Evolutionary conservation across 1,140 invertebrate genomes (phyloP), one percentile per base, ranked within the genome.

Genomic region (Ectropis grisescens): DNA sequence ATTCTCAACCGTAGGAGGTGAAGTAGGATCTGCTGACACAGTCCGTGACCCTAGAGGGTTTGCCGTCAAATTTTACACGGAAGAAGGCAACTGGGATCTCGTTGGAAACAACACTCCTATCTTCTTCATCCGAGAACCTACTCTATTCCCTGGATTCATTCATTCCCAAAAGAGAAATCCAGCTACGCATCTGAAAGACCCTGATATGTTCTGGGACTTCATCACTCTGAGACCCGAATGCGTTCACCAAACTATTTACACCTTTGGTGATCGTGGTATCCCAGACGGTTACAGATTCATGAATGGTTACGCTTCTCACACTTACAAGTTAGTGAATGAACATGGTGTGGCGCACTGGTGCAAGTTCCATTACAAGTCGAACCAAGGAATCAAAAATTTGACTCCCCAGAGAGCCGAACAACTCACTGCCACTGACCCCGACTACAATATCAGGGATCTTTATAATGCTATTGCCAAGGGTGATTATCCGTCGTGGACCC

Each of bases 131-230:
- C 86, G 94, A 12, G 95, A 97, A 79, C 92, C 94, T 0, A 84
- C 95, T 5, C 80, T 95, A 11, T 96, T 97, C 78, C 91, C 91
- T 4, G 90, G 88, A 49, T 94, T 95, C 51, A 92, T 94, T 52
- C 92, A 93, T 56, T 93, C 91, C 0, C 94, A 96, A 74, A 97
- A 97, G 70, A 85, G 94, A 49, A 96, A 97, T 80, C 95, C 95
- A 7, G 87, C 85, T 5, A 97, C 95, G n/a, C 91, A 97, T 79
- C 72, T 95, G 13, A 94, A 93, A 84, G 93, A 94, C 78, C 74
- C 90, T 1, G 91, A 96, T 55, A 93, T 93, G 90, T 92, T 95
- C 54, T 97, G 94, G 94, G 95, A 97, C 61, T 97, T 97, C 65
- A 84, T 95, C 13, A 87, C 91, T 1, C 78, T 96, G 13, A 84